A percentile compares a stretch with the other conserved stretches of the same genome.
These are phyloP conservation scores for Toxonevra muliebris DNA, from an alignment of 2,888 invertebrate genomes.

Conservation along the genomic window DNA sequence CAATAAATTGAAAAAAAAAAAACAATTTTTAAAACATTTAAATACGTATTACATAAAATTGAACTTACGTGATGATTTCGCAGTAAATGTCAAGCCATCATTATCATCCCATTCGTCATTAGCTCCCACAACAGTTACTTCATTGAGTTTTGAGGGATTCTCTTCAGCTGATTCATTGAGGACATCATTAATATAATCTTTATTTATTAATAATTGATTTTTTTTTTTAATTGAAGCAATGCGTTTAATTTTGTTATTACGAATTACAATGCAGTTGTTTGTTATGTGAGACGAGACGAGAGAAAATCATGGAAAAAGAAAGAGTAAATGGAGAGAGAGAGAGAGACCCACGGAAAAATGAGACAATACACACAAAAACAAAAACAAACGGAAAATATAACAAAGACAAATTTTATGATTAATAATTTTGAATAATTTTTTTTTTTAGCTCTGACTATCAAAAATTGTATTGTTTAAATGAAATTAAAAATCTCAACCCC, in stretches of 20 bases:
- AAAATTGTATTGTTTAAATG: neutral
- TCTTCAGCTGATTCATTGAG: conserved; percentile 73
- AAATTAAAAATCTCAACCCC: no score
- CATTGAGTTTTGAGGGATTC: conserved; percentile 57
- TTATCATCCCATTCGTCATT: conserved; percentile 80
- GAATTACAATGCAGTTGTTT: conserved; percentile 1
- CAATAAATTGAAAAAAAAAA: conserved; percentile 25
- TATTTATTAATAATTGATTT: conserved; percentile 6
- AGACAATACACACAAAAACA: conserved; percentile 12
- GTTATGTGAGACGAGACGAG: conserved; percentile 5
- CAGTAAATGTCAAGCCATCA: conserved; percentile 89
- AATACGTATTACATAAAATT: conserved; percentile 38
- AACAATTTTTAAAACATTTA: conserved; percentile 31
- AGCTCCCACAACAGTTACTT: conserved; percentile 66
- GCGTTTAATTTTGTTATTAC: neutral
- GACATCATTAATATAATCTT: conserved; percentile 87
- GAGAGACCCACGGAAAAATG: conserved; percentile 18
- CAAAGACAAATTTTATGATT: conserved; percentile 26
- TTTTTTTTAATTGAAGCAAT: conserved; percentile 11
- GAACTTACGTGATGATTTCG: conserved; percentile 85
- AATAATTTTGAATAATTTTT: neutral
- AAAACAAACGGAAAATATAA: conserved; percentile 18
- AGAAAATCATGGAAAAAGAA: neutral
- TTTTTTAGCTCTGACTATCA: conserved; percentile 8
- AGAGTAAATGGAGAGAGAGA: conserved; percentile 17